These are phyloP conservation scores for Proctacanthus coquilletti DNA, from an alignment of 1,140 invertebrate species.

Conservation along the genomic window DNA sequence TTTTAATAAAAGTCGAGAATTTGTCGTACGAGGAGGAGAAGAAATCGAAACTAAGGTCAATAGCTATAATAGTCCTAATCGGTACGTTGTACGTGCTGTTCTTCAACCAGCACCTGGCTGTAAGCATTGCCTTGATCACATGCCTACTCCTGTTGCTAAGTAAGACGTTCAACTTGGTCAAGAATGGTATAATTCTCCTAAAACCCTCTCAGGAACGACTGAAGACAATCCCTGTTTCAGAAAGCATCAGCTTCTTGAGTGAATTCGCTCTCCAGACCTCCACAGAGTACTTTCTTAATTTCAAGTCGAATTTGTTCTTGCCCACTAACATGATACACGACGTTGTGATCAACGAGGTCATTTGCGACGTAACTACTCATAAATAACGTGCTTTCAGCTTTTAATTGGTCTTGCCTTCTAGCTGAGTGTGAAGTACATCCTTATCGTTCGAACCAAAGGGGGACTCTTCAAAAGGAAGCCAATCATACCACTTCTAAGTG, in stretches of 20 bases:
- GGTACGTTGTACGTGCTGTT: no score
- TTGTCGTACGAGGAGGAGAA: no score
- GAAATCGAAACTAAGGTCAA: no score
- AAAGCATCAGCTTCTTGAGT: slow-evolving; percentile 34
- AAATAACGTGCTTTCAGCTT: not conserved
- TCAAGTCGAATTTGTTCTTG: slow-evolving; percentile 31
- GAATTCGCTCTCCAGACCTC: slow-evolving; percentile 36
- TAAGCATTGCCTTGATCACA: no score
- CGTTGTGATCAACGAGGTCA: slow-evolving; percentile 44
- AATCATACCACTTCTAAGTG: slow-evolving; percentile 21
- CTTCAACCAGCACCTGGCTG: no score
- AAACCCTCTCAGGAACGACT: no score
- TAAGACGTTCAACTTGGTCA: no score
- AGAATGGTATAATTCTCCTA: no score
- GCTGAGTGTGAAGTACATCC: slow-evolving; percentile 30
- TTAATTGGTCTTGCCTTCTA: slow-evolving; percentile 12
- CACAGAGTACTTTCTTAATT: slow-evolving; percentile 27
- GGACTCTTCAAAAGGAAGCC: slow-evolving; percentile 10
- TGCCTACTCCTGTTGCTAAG: no score
- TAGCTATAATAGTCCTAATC: no score
- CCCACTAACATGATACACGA: slow-evolving; percentile 35
- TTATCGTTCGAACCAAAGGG: slow-evolving; percentile 27
- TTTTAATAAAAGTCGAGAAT: no score
- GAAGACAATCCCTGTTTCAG: no score
- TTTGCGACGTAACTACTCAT: slow-evolving; percentile 31